Evolutionary conservation across 2,888 invertebrate genomes (phyloP).

Genomic region (Oeneis ivallda): DNA sequence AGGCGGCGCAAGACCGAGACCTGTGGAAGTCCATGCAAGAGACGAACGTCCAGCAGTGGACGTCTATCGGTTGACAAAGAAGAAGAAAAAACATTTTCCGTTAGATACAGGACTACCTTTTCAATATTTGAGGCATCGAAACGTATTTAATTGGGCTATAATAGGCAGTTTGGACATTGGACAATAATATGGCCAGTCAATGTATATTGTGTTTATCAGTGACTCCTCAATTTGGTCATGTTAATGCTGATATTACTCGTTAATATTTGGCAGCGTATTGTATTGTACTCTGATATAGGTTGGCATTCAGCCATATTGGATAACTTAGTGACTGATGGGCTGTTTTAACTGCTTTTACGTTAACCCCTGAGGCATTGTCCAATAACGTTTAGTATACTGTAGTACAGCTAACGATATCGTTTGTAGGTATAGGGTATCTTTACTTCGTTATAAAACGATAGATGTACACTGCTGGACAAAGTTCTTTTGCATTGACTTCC

Average conservation of each 20-base stretch:
- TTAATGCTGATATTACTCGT: constrained; percentile 9
- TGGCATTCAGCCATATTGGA: constrained; percentile 32
- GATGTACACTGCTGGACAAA: too few species aligned
- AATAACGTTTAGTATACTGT: not conserved
- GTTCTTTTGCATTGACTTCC: too few species aligned
- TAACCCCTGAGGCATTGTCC: constrained; percentile 9
- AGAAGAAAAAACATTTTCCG: not conserved
- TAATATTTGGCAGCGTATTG: constrained; percentile 5
- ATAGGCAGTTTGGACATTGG: not conserved
- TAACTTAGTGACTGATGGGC: constrained; percentile 15
- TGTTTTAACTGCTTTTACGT: constrained; percentile 11
- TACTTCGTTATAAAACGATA: too few species aligned
- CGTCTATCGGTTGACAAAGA: too few species aligned
- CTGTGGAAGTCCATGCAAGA: too few species aligned
- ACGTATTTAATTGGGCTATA: not conserved
- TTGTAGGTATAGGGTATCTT: not conserved
- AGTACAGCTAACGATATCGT: not conserved
- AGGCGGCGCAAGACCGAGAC: too few species aligned
- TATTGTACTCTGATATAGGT: constrained; percentile 24
- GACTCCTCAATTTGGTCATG: constrained; percentile 2
- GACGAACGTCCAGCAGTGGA: too few species aligned
- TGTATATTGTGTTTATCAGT: not conserved
- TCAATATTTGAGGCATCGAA: not conserved
- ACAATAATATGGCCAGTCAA: not conserved
- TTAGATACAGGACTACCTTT: not conserved